Conservation (phyloP, 2,113 vertebrate genomes). For the Ameiurus melas region DNA sequence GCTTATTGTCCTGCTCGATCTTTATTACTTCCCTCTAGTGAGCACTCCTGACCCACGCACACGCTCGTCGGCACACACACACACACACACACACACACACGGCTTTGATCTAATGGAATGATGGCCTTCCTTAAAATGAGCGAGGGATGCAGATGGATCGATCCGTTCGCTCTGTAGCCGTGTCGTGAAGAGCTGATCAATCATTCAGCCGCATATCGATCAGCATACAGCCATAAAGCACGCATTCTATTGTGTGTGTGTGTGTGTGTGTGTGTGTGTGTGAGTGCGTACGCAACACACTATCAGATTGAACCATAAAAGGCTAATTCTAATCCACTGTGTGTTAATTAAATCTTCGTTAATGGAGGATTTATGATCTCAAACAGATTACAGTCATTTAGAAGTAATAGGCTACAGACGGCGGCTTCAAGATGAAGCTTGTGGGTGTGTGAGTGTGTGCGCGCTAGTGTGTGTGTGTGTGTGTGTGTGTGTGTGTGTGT, state of each 20-base stretch:
- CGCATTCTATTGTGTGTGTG: conserved; percentile 68
- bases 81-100: conserved; percentile 1
- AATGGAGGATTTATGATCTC: conserved; percentile 43
- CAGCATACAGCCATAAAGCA: conserved; percentile 66
- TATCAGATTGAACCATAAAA: conserved; percentile 38
- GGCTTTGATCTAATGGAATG: conserved; percentile 88
- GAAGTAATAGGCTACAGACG: conserved; percentile 43
- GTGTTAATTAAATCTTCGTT: conserved; percentile 47
- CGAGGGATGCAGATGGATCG: conserved; percentile 89
- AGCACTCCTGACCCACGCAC: conserved; percentile 20
- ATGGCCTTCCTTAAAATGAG: conserved; percentile 88
- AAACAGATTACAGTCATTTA: conserved; percentile 50
- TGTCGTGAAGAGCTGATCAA: conserved; percentile 70
- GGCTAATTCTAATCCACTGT: conserved; percentile 44
- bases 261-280: conserved; percentile 58
- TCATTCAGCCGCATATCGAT: conserved; percentile 70
- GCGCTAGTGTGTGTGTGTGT: conserved; percentile 42
- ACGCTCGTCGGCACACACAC: neutral
- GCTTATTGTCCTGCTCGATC: conserved; percentile 82
- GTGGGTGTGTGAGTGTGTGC: conserved; percentile 25
- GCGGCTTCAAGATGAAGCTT: conserved; percentile 24
- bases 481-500: conserved; percentile 34
- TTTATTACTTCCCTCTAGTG: conserved; percentile 79
- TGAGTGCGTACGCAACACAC: conserved; percentile 37
- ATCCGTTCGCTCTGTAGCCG: conserved; percentile 78